These are phyloP conservation scores for Drosophila incognita DNA, from an alignment of 2,888 invertebrate genomes.

Conservation along the genomic window DNA sequence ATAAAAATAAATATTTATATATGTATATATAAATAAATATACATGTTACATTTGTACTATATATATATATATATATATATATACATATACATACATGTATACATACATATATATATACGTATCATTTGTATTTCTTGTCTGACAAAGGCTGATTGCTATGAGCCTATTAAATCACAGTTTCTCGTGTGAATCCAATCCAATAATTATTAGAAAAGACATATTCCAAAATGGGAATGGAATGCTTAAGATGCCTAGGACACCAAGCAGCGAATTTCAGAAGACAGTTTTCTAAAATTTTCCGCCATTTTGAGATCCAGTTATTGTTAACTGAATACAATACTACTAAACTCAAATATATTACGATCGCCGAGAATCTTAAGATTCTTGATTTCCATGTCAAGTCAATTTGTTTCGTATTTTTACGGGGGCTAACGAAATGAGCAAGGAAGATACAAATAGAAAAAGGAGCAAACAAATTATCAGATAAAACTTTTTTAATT, in stretches of 20 bases:
- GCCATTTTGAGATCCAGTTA: background rate
- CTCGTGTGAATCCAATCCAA: background rate
- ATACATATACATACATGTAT: background rate
- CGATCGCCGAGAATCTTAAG: background rate
- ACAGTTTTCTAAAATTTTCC: background rate
- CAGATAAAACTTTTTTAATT: background rate
- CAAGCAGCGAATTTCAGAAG: background rate
- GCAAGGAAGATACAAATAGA: background rate
- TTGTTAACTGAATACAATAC: background rate
- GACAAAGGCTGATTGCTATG: slow-evolving; percentile 40
- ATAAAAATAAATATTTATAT: slow-evolving; percentile 4
- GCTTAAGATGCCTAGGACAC: background rate
- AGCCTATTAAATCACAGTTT: background rate
- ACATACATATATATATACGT: slow-evolving; percentile 4
- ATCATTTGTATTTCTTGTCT: slow-evolving; percentile 31
- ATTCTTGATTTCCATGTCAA: background rate
- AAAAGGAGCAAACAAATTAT: background rate
- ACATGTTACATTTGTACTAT: background rate
- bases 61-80: background rate
- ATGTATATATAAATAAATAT: background rate
- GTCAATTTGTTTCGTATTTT: background rate
- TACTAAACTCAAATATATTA: background rate
- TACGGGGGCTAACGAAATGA: background rate
- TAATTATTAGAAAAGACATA: background rate
- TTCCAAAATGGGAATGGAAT: background rate